Conservation (phyloP, 2,888 invertebrate species). For the Meganola albula region DNA sequence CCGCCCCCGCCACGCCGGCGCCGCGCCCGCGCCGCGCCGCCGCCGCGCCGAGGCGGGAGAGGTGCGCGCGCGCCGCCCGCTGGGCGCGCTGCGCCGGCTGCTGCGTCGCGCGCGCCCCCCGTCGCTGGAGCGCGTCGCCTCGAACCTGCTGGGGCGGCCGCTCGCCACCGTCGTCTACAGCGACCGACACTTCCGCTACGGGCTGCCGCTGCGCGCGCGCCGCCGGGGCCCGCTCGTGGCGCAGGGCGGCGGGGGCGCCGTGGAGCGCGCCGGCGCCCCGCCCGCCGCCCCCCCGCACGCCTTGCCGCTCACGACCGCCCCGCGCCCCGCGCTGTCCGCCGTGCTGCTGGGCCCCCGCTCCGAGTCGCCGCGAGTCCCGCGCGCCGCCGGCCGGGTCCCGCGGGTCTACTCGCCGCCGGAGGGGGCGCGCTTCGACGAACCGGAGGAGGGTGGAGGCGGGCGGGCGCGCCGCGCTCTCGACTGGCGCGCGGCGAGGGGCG, state of each 20-base stretch:
- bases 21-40: conserved; percentile 26
- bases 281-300: conserved; percentile 20
- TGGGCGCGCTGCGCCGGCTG: conserved; percentile 27
- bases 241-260: conserved; percentile 31
- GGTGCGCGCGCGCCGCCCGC: conserved; percentile 26
- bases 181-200: conserved; percentile 69
- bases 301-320: conserved; percentile 17
- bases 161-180: conserved; percentile 67
- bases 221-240: conserved; percentile 28
- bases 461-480: conserved; percentile 22
- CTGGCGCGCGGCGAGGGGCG: conserved; percentile 25
- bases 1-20: conserved; percentile 36
- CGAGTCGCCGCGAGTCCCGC: conserved; percentile 20
- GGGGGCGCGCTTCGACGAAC: conserved; percentile 16
- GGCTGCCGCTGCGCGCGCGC: conserved; percentile 52
- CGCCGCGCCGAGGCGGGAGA: conserved; percentile 37
- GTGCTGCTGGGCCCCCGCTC: conserved; percentile 17
- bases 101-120: conserved; percentile 28
- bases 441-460: no score
- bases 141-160: conserved; percentile 42
- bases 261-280: conserved; percentile 23
- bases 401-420: conserved; percentile 14
- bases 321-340: conserved; percentile 15
- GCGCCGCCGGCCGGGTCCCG: conserved; percentile 15
- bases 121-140: conserved; percentile 34